These are phyloP conservation scores for Glyptemys insculpta DNA, from an alignment of 2,797 vertebrate genomes.

Conservation along the genomic window DNA sequence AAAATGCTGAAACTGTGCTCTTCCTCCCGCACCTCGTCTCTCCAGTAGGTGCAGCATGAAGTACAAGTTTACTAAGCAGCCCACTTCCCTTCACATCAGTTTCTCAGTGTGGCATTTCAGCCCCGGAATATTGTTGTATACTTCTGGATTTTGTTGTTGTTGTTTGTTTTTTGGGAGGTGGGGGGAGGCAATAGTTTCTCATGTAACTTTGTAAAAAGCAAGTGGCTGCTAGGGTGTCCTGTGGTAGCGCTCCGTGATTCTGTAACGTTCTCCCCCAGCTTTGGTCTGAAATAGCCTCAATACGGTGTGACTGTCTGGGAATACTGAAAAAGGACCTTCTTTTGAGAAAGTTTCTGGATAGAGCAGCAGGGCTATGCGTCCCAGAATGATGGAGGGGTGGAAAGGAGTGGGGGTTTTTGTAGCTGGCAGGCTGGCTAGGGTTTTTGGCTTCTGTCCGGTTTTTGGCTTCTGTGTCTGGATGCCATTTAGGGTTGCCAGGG, in stretches of 20 bases:
- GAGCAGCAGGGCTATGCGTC: neutral
- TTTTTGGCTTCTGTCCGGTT: too few relatives aligned
- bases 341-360: neutral
- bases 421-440: too few relatives aligned
- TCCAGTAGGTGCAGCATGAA: neutral
- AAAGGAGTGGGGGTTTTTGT: neutral
- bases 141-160: neutral
- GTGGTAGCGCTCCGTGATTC: neutral
- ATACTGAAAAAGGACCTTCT: rapidly evolving
- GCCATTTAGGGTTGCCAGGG: too few relatives aligned
- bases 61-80: neutral
- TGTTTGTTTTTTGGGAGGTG: neutral
- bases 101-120: neutral
- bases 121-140: neutral
- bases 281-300: conserved; percentile 22
- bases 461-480: too few relatives aligned
- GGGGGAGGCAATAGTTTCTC: neutral
- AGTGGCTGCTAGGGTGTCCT: neutral
- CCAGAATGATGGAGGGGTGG: conserved; percentile 47
- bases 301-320: neutral
- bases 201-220: neutral
- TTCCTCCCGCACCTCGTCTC: neutral
- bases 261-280: conserved; percentile 24
- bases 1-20: neutral
- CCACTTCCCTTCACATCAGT: neutral